These are phyloP conservation scores for Megalops atlanticus DNA, from an alignment of 2,113 vertebrate species.

Conservation along the genomic window DNA sequence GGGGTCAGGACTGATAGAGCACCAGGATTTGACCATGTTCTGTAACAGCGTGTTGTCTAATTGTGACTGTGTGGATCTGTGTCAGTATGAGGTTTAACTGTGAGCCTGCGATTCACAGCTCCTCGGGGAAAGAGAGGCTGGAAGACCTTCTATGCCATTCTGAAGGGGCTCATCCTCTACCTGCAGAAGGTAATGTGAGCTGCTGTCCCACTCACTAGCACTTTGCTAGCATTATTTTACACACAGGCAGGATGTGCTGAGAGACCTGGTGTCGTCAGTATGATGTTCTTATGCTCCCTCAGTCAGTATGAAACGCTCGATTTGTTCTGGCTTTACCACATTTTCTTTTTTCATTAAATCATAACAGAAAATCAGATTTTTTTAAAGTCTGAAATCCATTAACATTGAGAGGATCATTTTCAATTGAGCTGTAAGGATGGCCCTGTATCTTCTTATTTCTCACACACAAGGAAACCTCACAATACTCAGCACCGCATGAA, in stretches of 20 bases:
- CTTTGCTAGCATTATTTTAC: too few species aligned
- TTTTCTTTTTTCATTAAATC: neutral
- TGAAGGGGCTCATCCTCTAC: conserved; percentile 96
- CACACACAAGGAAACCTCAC: too few species aligned
- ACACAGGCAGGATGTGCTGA: neutral
- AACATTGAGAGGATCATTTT: too few species aligned
- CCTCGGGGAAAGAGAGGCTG: conserved; percentile 93
- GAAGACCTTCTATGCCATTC: conserved; percentile 90
- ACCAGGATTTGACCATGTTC: neutral
- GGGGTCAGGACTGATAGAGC: too few species aligned
- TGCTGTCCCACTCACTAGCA: neutral
- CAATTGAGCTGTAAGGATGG: too few species aligned
- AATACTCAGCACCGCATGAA: too few species aligned
- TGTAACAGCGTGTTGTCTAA: neutral
- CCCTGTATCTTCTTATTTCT: too few species aligned
- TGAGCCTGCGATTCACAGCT: conserved; percentile 68
- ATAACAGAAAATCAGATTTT: neutral
- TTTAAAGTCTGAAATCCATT: neutral
- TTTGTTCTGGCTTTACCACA: neutral
- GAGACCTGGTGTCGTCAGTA: neutral
- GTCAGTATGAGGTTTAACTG: neutral
- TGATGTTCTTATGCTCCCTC: neutral
- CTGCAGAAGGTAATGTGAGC: conserved; percentile 85
- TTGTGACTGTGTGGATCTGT: neutral
- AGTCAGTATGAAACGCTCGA: neutral